These are phyloP conservation scores for Myodes glareolus DNA, from an alignment of 2,113 vertebrate genomes.

Conservation along the genomic window DNA sequence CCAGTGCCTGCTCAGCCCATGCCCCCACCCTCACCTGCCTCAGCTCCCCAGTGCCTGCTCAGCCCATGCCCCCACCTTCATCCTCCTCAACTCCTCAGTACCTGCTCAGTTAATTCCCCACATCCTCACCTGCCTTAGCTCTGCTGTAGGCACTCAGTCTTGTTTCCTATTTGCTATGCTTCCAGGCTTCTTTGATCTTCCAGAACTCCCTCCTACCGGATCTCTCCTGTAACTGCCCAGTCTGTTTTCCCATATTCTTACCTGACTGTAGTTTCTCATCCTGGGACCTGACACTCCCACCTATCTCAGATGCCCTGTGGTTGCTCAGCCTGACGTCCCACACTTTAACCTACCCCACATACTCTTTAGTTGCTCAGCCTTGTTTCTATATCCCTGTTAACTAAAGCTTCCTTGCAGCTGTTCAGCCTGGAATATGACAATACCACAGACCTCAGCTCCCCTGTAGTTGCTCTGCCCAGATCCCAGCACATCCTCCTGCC, in stretches of 20 bases:
- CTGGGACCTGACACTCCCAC: background rate
- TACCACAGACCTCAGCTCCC: background rate
- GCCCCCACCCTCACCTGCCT: too few relatives aligned
- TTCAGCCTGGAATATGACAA: background rate
- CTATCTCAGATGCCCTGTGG: background rate
- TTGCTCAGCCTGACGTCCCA: background rate
- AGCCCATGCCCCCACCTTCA: background rate
- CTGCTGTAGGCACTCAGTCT: background rate
- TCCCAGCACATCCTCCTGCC: background rate
- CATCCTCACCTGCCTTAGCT: background rate
- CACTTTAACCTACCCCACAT: too few relatives aligned
- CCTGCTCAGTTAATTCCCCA: too few relatives aligned
- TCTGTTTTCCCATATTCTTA: background rate
- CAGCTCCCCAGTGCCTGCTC: background rate
- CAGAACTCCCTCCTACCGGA: background rate
- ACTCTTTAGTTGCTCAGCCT: background rate
- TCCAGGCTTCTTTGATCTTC: too few relatives aligned
- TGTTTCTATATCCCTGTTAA: too few relatives aligned
- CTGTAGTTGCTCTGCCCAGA: background rate
- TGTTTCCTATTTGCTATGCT: background rate
- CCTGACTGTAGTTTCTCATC: background rate
- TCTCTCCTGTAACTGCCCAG: background rate
- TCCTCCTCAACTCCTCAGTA: rapidly evolving
- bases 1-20: too few relatives aligned
- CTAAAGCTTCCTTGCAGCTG: background rate